A percentile compares a stretch with the other conserved stretches of the same genome.
These are phyloP conservation scores for Calephelis perditalis DNA, from an alignment of 2,888 invertebrate species.

Conservation along the genomic window DNA sequence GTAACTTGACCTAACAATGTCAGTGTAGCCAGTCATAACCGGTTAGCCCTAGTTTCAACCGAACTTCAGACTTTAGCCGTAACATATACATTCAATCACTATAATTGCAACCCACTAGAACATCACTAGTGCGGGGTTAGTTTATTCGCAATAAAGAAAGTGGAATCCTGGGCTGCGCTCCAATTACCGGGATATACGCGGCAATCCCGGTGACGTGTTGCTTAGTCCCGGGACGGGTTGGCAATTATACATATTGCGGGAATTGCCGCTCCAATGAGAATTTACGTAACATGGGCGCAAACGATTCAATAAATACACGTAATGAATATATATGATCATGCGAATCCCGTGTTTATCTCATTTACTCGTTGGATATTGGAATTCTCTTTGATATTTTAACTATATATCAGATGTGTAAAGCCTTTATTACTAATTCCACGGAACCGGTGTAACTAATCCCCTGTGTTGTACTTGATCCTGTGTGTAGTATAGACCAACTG, in stretches of 20 bases:
- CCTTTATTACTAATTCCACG: no score
- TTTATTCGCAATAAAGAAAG: conserved; percentile 78
- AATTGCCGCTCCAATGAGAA: conserved; percentile 44
- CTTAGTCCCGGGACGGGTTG: conserved; percentile 51
- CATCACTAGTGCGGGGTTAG: conserved; percentile 67
- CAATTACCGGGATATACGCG: conserved; percentile 77
- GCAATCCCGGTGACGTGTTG: conserved; percentile 72
- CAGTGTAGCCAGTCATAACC: no score
- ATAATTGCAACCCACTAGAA: conserved; percentile 39
- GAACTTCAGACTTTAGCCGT: no score
- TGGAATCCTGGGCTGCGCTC: conserved; percentile 73
- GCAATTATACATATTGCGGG: conserved; percentile 70
- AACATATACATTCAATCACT: background rate
- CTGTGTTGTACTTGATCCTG: no score
- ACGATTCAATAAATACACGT: conserved; percentile 16
- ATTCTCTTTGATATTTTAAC: conserved; percentile 35
- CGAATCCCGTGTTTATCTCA: background rate
- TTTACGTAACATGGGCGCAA: conserved; percentile 19
- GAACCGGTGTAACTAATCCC: no score
- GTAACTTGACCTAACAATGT: no score
- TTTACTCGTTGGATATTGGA: conserved; percentile 3
- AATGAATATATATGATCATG: conserved; percentile 11
- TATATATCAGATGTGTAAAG: conserved; percentile 22
- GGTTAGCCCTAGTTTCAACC: no score
- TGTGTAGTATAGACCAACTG: no score